Evolutionary conservation across 2,888 invertebrate genomes (phyloP), one percentile per base, ranked within the genome.

Genomic region (Dryadula phaetusa): DNA sequence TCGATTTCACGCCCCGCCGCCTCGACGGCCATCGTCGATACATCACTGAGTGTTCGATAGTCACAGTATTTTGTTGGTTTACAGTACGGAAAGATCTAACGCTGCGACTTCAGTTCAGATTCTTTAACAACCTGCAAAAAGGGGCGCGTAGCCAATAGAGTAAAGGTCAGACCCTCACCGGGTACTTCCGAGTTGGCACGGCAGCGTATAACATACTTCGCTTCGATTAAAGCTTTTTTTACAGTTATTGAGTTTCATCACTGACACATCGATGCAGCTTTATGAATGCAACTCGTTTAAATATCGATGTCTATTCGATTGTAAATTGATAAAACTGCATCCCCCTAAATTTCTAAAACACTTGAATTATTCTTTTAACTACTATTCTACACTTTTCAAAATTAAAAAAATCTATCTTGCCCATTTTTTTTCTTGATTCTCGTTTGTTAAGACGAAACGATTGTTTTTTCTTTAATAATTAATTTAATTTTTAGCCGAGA

Each of bases 71-170:
- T 90, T 94, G 88, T 93, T 94, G 93, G 93, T 95, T 52, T 94
- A 90, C 96, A 97, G 97, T 97, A 96, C 96, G 97, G 95, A 97
- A 97, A 97, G 97, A 97, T 94, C 96, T 97, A 95, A 96, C 96
- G 94, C 96, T 97, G 95, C 96, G 97, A 95, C 96, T 97, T 94
- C 96, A 96, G 95, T 97, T 97, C 96, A 95, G 97, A 95, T 97
- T 97, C 96, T 97, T 97, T 96, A 97, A 97, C 95, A 95, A 95
- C 94, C 94, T 96, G 93, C 96, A 96, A 95, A 96, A 97, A 95
- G 95, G 95, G 89, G 95, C 96, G 93, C 95, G 96, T 95, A 96
- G 96, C 94, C 96, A 96, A 95, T 96, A 95, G 82, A 93, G 71
- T 75, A 80, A 88, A 82, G 90, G 90, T 90, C 86, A 90, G 86